Base-by-base conservation (phyloP, 2,888 invertebrate species). In the Nebria salina region DNA sequence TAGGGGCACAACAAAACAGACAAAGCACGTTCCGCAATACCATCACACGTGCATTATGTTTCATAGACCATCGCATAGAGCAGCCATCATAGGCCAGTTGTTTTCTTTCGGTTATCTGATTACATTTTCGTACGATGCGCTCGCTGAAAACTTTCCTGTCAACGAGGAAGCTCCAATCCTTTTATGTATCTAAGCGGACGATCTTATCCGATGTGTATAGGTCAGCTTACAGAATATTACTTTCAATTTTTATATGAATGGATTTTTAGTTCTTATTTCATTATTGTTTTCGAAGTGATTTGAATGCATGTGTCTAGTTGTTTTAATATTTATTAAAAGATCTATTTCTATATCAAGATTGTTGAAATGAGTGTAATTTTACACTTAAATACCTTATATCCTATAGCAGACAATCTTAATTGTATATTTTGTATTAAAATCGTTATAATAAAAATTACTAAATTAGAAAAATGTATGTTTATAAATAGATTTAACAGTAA, bases 1-100 rank as follows among this genome's bases (percentile, higher is more conserved):
- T 70, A 34, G 70, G 70, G 70, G 34, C 54, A 54, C 2, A 54
- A 54, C 54, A 4, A 54, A 8, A 54, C 11, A 54, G 54, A 54
- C 54, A 54, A 54, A 54, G 54, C 54, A 54, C 54, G 54, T 54
- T 54, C 54, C 54, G 54, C 54, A 54, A 54, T 54, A 54, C 54
- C 54, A 34, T 34, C 34, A 54, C 54, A 54, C 54, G 54, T 54
- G 54, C 54, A 54, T 54, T 54, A 54, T 54, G 54, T 54, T 54
- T 54, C 54, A 54, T 54, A 54, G 54, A 54, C 4, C 54, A 54
- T 54, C 54, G 54, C 54, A 54, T 54, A 54, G 54, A 54, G 54
- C 54, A 54, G 54, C 54, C 54, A 54, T 6, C 54, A 54, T 54
- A 8, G 6, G 13, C 54, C 54, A 54, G 54, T 54, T 54, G 13